Evolutionary conservation across 2,888 invertebrate genomes (phyloP).

Genomic region (Caradrina clavipalpis): DNA sequence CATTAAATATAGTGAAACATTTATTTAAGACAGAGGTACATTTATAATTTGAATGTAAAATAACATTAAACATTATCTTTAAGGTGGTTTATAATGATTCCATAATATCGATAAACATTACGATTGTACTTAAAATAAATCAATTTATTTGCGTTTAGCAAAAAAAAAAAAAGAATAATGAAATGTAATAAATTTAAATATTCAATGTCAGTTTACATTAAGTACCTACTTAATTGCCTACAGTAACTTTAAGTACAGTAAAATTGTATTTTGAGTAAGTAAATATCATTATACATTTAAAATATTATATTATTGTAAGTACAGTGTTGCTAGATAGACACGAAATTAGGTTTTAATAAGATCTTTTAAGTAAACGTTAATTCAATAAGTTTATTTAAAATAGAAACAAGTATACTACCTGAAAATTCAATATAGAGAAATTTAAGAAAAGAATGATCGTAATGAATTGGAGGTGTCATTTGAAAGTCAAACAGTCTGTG

Average conservation of each 20-base stretch:
- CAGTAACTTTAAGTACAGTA: slow-evolving; percentile 23
- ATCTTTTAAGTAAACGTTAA: background rate
- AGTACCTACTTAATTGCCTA: slow-evolving; percentile 4
- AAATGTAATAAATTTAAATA: background rate
- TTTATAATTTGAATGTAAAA: slow-evolving; percentile 35
- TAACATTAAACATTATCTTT: slow-evolving; percentile 6
- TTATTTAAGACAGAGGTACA: slow-evolving; percentile 25
- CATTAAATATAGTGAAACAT: slow-evolving; percentile 54
- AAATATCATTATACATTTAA: slow-evolving; percentile 14
- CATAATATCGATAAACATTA: background rate
- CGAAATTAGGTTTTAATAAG: slow-evolving; percentile 3
- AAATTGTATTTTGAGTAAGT: slow-evolving; percentile 18
- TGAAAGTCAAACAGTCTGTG: background rate
- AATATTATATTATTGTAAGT: slow-evolving; percentile 9
- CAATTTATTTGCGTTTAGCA: background rate
- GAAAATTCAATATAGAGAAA: background rate
- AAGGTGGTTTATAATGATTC: background rate
- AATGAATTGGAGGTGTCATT: background rate
- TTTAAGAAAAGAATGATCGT: background rate
- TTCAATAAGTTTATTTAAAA: background rate
- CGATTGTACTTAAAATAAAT: background rate
- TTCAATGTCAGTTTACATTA: slow-evolving; percentile 31
- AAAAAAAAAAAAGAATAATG: background rate
- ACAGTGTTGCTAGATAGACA: background rate
- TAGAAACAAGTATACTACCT: no score